Percentiles rank a stretch among this genome's conserved stretches.
phyloP scores from a whole-genome alignment of 1,140 invertebrate species.

The Caerostris extrusa region DNA sequence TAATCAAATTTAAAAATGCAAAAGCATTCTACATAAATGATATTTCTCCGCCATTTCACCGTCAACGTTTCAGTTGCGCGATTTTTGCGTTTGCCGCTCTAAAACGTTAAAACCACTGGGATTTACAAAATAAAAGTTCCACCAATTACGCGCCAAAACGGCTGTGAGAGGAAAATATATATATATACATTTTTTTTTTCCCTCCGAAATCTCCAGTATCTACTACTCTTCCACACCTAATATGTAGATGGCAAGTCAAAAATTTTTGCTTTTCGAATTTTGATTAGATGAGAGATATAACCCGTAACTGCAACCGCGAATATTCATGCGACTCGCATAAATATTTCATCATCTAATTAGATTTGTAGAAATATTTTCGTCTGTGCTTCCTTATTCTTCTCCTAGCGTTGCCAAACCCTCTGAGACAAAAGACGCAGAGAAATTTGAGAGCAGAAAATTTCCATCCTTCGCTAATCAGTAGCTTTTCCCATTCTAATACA shows the following conservation, averaged over 20 bases:
- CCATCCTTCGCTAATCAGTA: slow-evolving; percentile 69
- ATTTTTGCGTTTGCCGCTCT: slow-evolving; percentile 31
- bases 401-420: slow-evolving; percentile 60
- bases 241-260: neutral
- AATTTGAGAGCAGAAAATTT: slow-evolving; percentile 70
- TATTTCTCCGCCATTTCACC: neutral
- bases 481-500: slow-evolving; percentile 50
- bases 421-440: slow-evolving; percentile 63
- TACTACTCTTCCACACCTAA: neutral
- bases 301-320: slow-evolving; percentile 65
- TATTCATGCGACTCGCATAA: slow-evolving; percentile 72
- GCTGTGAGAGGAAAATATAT: neutral
- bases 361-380: slow-evolving; percentile 75
- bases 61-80: slow-evolving; percentile 39
- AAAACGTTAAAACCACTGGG: slow-evolving; percentile 60
- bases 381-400: slow-evolving; percentile 56
- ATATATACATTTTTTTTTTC: neutral
- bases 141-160: slow-evolving; percentile 57
- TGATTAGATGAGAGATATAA: slow-evolving; percentile 69
- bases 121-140: slow-evolving; percentile 59
- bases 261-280: slow-evolving; percentile 68
- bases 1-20: slow-evolving; percentile 69
- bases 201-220: neutral
- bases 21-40: slow-evolving; percentile 16
- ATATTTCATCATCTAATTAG: slow-evolving; percentile 75